phyloP scores from a whole-genome alignment of 2,113 vertebrate genomes.

The Hypomesus transpacificus region DNA sequence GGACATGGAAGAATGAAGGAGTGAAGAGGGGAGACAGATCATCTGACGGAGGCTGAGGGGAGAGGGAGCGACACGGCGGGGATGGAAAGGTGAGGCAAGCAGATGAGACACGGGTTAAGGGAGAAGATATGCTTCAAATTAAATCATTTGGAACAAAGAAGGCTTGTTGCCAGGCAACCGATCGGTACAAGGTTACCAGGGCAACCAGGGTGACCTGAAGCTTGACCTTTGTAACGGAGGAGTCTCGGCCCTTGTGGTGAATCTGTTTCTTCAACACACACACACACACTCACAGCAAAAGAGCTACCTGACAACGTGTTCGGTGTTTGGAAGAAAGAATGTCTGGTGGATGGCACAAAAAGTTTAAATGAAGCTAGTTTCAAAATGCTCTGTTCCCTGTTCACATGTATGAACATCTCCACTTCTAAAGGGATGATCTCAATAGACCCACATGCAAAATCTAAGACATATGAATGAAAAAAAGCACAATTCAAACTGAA shows the following conservation, averaged over 20 bases:
- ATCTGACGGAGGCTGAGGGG: conserved; percentile 45
- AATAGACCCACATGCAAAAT: too few species aligned
- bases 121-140: conserved; percentile 66
- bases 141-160: conserved; percentile 74
- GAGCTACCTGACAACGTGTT: neutral
- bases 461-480: too few species aligned
- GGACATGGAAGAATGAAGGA: neutral
- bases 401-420: too few species aligned
- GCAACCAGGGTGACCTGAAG: conserved; percentile 70
- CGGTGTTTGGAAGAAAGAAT: too few species aligned
- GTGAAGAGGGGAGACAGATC: conserved; percentile 8
- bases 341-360: too few species aligned
- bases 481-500: too few species aligned
- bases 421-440: too few species aligned
- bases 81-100: conserved; percentile 11
- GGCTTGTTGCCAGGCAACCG: conserved; percentile 73
- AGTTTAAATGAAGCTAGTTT: too few species aligned
- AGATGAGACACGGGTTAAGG: conserved; percentile 22
- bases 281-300: neutral
- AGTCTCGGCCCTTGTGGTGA: conserved; percentile 39
- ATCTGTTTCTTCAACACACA: neutral
- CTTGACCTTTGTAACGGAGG: conserved; percentile 68
- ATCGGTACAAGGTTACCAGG: conserved; percentile 64
- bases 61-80: conserved; percentile 10
- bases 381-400: too few species aligned